phyloP scores from a whole-genome alignment of 64 coral and sea anemone species.

The Pachyseris speciosa region DNA sequence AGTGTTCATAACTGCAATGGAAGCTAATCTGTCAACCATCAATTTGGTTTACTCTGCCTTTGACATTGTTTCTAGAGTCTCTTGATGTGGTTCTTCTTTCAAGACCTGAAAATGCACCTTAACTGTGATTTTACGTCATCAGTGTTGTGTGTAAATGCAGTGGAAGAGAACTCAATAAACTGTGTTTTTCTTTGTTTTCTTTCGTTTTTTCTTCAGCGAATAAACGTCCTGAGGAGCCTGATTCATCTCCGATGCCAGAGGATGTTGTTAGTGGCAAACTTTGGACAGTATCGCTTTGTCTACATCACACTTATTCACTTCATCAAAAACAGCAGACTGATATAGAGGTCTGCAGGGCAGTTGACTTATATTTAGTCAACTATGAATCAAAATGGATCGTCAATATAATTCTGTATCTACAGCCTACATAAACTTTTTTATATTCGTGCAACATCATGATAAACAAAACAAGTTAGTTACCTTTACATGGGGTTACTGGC shows the following conservation, averaged over 20 bases:
- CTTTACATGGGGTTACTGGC: too few relatives aligned
- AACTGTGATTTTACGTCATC: too few relatives aligned
- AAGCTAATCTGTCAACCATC: too few relatives aligned
- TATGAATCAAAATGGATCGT: neutral
- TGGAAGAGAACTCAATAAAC: neutral
- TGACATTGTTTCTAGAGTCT: too few relatives aligned
- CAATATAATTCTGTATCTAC: neutral
- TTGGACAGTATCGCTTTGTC: conserved; percentile 97
- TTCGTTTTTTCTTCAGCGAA: conserved; percentile 70
- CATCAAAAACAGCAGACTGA: conserved; percentile 92
- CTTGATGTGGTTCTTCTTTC: too few relatives aligned
- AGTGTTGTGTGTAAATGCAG: neutral
- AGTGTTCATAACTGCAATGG: too few relatives aligned
- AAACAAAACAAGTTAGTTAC: too few relatives aligned
- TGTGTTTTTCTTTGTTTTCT: neutral
- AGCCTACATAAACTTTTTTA: too few relatives aligned
- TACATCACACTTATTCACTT: conserved; percentile 93
- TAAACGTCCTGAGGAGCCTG: conserved; percentile 78
- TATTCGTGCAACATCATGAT: too few relatives aligned
- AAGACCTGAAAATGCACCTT: too few relatives aligned
- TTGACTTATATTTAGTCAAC: neutral
- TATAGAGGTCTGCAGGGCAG: conserved; percentile 11
- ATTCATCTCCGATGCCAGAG: conserved; percentile 86
- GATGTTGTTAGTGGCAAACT: conserved; percentile 92
- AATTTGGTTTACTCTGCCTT: too few relatives aligned